A percentile compares a stretch with the other conserved stretches of the same genome.
These are phyloP conservation scores for Rhinatrema bivittatum DNA, from an alignment of 2,797 vertebrate species.

Conservation along the genomic window DNA sequence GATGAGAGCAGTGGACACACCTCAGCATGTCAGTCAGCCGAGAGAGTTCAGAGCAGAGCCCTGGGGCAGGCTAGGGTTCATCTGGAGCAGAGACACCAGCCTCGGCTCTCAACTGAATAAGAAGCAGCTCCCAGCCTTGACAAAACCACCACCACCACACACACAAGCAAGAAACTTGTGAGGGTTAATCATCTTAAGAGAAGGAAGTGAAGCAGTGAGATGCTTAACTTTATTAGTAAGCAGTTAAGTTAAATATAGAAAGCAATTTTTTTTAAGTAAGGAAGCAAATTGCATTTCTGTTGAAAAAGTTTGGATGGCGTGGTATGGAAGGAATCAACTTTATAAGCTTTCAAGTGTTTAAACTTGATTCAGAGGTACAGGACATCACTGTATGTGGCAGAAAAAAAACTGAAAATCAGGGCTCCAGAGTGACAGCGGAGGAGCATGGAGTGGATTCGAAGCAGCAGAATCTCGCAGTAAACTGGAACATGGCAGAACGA, in stretches of 20 bases:
- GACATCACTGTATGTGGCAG: slow-evolving; percentile 31
- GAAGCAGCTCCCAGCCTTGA: slow-evolving; percentile 56
- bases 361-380: slow-evolving; percentile 22
- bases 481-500: slow-evolving; percentile 38
- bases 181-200: slow-evolving; percentile 58
- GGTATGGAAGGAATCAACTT: slow-evolving; percentile 29
- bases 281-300: slow-evolving; percentile 27
- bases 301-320: slow-evolving; percentile 42
- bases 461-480: slow-evolving; percentile 35
- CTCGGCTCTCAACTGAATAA: slow-evolving; percentile 55
- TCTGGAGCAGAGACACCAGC: slow-evolving; percentile 53
- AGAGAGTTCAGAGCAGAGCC: slow-evolving; percentile 63
- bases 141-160: slow-evolving; percentile 32
- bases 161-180: slow-evolving; percentile 46
- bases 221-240: slow-evolving; percentile 52
- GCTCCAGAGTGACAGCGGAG: slow-evolving; percentile 44
- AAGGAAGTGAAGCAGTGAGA: slow-evolving; percentile 48
- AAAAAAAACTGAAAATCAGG: too few relatives aligned
- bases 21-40: slow-evolving; percentile 65
- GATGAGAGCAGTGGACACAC: slow-evolving; percentile 69
- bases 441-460: slow-evolving; percentile 42
- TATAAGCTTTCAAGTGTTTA: too few relatives aligned
- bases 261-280: slow-evolving; percentile 31
- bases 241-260: slow-evolving; percentile 38
- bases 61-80: slow-evolving; percentile 60